Percentiles rank a stretch among this genome's conserved stretches.
Conservation (phyloP, 2,888 invertebrate species). For the Parelbella ahira region DNA sequence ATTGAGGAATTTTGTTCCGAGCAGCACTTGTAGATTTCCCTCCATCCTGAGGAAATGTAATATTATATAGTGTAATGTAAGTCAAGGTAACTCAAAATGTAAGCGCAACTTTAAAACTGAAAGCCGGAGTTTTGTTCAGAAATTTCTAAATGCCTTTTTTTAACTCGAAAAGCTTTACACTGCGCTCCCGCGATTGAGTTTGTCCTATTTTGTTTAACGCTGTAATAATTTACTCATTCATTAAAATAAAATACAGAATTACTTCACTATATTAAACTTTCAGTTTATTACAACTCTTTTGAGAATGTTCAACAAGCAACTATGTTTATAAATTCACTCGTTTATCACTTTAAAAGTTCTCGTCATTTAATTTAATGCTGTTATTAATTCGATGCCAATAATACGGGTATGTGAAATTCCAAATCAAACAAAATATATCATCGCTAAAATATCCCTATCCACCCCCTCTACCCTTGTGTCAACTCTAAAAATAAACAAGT, state of each 20-base stretch:
- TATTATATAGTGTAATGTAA: slow-evolving; percentile 25
- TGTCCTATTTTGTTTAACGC: slow-evolving; percentile 25
- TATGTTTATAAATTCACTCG: slow-evolving; percentile 10
- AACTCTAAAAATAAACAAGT: slow-evolving; percentile 67
- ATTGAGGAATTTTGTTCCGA: slow-evolving; percentile 51
- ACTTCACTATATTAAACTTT: slow-evolving; percentile 22
- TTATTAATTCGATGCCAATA: slow-evolving; percentile 6
- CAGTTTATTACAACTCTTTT: slow-evolving; percentile 23
- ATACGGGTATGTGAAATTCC: slow-evolving; percentile 10
- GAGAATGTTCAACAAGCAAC: slow-evolving; percentile 21
- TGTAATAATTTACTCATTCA: slow-evolving; percentile 25
- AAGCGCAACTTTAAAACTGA: slow-evolving; percentile 18
- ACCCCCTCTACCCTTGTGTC: slow-evolving; percentile 42
- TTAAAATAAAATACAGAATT: slow-evolving; percentile 25
- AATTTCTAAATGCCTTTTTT: slow-evolving; percentile 26
- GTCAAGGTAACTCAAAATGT: slow-evolving; percentile 24
- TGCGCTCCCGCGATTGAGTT: slow-evolving; percentile 20
- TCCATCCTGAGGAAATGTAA: slow-evolving; percentile 31
- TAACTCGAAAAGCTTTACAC: slow-evolving; percentile 23
- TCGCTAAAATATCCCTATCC: slow-evolving; percentile 49
- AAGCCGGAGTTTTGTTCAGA: slow-evolving; percentile 22
- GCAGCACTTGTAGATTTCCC: slow-evolving; percentile 42
- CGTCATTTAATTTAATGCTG: slow-evolving; percentile 8
- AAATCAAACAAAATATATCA: slow-evolving; percentile 30
- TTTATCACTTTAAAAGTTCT: background rate